Conservation (phyloP, 2,888 invertebrate genomes). For the Clistopyga incitator region DNA sequence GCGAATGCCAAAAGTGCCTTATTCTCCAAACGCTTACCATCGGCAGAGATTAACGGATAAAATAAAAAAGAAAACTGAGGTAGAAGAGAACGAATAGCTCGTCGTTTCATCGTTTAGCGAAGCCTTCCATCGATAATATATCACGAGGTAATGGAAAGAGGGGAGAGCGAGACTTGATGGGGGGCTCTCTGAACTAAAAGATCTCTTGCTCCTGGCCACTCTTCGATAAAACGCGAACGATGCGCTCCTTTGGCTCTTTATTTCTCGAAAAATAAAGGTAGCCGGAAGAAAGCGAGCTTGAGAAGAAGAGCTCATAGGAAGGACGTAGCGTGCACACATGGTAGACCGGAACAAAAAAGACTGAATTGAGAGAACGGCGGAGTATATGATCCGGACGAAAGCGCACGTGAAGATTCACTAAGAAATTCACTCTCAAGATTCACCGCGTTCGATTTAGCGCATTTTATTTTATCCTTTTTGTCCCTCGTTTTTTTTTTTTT, state of each 20-base stretch:
- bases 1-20: constrained; percentile 24
- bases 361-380: constrained; percentile 62
- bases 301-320: constrained; percentile 40
- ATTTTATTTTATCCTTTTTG: constrained; percentile 26
- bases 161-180: constrained; percentile 24
- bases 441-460: constrained; percentile 34
- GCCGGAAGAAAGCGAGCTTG: constrained; percentile 1
- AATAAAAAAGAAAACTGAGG: constrained; percentile 34
- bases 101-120: constrained; percentile 76
- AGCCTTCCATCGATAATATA: constrained; percentile 81
- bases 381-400: constrained; percentile 37
- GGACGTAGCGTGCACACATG: constrained; percentile 48
- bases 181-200: constrained; percentile 29
- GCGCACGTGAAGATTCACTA: constrained; percentile 35
- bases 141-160: constrained; percentile 78
- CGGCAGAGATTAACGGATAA: constrained; percentile 33
- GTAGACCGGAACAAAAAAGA: constrained; percentile 56
- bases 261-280: constrained; percentile 38
- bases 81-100: background rate
- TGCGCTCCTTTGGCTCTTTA: constrained; percentile 51
- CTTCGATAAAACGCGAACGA: constrained; percentile 64
- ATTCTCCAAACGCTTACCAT: constrained; percentile 18
- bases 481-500: background rate
- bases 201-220: constrained; percentile 42
- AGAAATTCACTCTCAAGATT: constrained; percentile 55